Conservation (phyloP, 2,797 vertebrate species). For the Sarcoramphus papa region DNA sequence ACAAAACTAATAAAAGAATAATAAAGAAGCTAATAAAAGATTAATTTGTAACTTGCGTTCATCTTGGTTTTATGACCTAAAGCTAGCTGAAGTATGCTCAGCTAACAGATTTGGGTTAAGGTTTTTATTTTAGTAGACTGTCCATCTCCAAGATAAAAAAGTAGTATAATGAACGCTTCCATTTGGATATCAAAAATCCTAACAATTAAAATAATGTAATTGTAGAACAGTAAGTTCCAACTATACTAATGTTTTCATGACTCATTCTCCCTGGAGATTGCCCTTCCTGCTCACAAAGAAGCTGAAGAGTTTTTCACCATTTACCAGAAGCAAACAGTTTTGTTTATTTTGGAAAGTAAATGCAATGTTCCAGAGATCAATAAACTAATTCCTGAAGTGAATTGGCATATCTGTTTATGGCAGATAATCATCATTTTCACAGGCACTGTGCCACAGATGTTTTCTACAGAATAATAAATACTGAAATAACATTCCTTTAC, state of each 20-base stretch:
- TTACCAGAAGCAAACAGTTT: slow-evolving; percentile 36
- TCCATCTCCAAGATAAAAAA: not conserved
- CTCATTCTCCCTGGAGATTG: not conserved
- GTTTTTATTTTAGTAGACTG: not conserved
- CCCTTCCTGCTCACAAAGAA: not conserved
- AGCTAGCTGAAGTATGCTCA: not conserved
- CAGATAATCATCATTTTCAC: slow-evolving; percentile 24
- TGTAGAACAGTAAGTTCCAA: not conserved
- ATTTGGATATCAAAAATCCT: not conserved
- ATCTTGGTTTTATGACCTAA: not conserved
- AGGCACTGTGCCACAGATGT: slow-evolving; percentile 16
- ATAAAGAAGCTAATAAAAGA: slow-evolving; percentile 2
- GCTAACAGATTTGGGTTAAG: not conserved
- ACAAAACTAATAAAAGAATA: slow-evolving; percentile 23
- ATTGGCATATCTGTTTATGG: not conserved
- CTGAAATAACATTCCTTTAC: not conserved
- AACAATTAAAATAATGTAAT: slow-evolving; percentile 7
- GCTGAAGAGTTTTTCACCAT: not conserved
- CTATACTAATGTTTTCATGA: not conserved
- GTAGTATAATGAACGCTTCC: not conserved
- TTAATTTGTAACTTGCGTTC: not conserved
- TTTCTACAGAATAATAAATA: not conserved
- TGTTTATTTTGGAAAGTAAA: slow-evolving; percentile 43
- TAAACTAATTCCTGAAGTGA: slow-evolving; percentile 54
- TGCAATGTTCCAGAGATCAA: slow-evolving; percentile 44